Evolutionary conservation across 2,888 invertebrate genomes (phyloP).

Genomic region (Eristalis intricaria): DNA sequence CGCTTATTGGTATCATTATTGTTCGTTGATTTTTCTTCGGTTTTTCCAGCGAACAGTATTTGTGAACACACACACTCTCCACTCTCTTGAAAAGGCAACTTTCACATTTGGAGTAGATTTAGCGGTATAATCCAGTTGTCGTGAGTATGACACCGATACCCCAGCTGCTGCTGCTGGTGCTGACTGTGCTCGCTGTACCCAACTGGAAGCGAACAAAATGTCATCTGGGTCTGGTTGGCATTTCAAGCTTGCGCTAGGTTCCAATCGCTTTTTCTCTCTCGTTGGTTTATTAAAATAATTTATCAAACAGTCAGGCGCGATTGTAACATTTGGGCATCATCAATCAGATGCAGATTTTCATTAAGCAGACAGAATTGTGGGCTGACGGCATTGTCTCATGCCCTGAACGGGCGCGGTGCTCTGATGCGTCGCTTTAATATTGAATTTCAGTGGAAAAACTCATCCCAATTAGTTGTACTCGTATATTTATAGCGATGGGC

Average conservation of each 20-base stretch:
- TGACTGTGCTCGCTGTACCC: slow-evolving; percentile 15
- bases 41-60: slow-evolving; percentile 37
- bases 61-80: slow-evolving; percentile 43
- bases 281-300: slow-evolving; percentile 38
- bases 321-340: slow-evolving; percentile 64
- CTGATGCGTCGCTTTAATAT: slow-evolving; percentile 18
- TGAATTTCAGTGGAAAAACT: slow-evolving; percentile 58
- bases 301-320: slow-evolving; percentile 58
- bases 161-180: not conserved
- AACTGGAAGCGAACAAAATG: slow-evolving; percentile 44
- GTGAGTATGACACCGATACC: slow-evolving; percentile 18
- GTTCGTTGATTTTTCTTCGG: slow-evolving; percentile 34
- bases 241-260: not conserved
- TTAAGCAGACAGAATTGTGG: slow-evolving; percentile 21
- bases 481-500: slow-evolving; percentile 35
- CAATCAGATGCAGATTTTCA: slow-evolving; percentile 65
- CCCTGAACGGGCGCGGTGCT: slow-evolving; percentile 1
- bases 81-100: slow-evolving; percentile 34
- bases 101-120: slow-evolving; percentile 61
- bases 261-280: slow-evolving; percentile 6
- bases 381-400: slow-evolving; percentile 8
- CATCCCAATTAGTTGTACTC: slow-evolving; percentile 53
- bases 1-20: slow-evolving; percentile 38
- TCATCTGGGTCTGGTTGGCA: slow-evolving; percentile 31
- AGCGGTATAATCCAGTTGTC: slow-evolving; percentile 38